phyloP scores from a whole-genome alignment of 2,113 vertebrate genomes.

The Ovibos moschatus region DNA sequence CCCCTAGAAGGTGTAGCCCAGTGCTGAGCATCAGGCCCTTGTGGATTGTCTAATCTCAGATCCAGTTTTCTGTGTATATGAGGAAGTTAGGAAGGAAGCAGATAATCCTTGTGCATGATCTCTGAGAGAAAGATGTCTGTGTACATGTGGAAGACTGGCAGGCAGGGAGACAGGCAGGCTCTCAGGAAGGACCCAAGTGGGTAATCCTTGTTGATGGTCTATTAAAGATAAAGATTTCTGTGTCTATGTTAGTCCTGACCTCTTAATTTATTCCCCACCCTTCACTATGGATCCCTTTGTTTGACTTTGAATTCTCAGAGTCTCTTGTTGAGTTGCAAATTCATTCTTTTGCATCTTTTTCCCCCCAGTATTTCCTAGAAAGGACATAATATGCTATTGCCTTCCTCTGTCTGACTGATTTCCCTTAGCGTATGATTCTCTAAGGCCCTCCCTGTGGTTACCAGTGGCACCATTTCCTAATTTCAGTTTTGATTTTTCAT shows the following conservation, averaged over 20 bases:
- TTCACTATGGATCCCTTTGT: background rate
- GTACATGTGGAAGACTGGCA: background rate
- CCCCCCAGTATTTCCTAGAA: background rate
- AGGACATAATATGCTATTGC: background rate
- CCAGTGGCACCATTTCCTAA: background rate
- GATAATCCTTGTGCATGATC: background rate
- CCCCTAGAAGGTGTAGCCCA: background rate
- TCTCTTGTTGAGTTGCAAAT: background rate
- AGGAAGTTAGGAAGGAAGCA: background rate
- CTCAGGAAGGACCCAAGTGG: background rate
- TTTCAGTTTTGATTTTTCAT: background rate
- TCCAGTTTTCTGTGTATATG: background rate
- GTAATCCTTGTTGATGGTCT: background rate
- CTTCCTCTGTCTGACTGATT: background rate
- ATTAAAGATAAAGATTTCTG: background rate
- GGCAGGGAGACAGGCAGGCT: background rate
- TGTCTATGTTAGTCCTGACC: background rate
- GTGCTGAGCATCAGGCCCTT: background rate
- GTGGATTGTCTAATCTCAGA: background rate
- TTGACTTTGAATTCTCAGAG: background rate
- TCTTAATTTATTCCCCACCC: background rate
- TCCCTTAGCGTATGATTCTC: background rate
- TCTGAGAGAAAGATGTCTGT: background rate
- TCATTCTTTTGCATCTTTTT: background rate
- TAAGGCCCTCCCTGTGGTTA: background rate